phyloP scores from a whole-genome alignment of 2,797 vertebrate species.

The Melanotaenia parkinsoni region DNA sequence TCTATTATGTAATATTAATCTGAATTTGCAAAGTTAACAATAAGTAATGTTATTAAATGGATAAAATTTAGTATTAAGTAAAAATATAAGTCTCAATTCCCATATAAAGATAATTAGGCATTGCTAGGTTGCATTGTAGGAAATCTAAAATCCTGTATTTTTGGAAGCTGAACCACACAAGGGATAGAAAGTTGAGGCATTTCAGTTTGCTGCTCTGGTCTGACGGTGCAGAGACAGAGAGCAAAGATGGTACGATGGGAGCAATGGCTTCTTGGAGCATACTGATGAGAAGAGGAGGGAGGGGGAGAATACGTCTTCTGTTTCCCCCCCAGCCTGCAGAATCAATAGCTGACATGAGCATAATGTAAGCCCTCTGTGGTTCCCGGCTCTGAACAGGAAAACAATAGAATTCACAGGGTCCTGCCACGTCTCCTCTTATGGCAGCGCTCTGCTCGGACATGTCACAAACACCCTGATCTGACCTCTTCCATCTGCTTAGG shows the following conservation, averaged over 20 bases:
- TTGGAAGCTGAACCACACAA: not conserved
- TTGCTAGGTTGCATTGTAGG: not conserved
- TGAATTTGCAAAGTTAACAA: not conserved
- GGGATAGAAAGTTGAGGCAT: not conserved
- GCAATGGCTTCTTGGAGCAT: conserved; percentile 64
- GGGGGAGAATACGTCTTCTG: conserved; percentile 73
- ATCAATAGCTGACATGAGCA: conserved; percentile 78
- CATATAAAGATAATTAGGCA: not conserved
- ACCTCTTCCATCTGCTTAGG: conserved; percentile 70
- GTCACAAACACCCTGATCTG: conserved; percentile 71
- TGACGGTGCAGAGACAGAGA: conserved; percentile 39
- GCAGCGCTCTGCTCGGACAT: conserved; percentile 48
- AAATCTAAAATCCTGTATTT: not conserved
- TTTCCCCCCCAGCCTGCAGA: conserved; percentile 63
- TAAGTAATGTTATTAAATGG: not conserved
- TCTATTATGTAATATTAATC: not conserved
- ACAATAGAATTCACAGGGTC: conserved; percentile 66
- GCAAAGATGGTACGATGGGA: conserved; percentile 69
- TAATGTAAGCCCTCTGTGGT: conserved; percentile 63
- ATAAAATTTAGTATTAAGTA: not conserved
- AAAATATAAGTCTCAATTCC: too few species aligned
- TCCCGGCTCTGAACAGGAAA: conserved; percentile 41
- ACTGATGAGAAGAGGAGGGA: conserved; percentile 61
- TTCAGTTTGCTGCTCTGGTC: not conserved
- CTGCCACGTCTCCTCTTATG: conserved; percentile 47